Base-by-base conservation (phyloP, 2,797 vertebrate species). In the Channa striata region DNA sequence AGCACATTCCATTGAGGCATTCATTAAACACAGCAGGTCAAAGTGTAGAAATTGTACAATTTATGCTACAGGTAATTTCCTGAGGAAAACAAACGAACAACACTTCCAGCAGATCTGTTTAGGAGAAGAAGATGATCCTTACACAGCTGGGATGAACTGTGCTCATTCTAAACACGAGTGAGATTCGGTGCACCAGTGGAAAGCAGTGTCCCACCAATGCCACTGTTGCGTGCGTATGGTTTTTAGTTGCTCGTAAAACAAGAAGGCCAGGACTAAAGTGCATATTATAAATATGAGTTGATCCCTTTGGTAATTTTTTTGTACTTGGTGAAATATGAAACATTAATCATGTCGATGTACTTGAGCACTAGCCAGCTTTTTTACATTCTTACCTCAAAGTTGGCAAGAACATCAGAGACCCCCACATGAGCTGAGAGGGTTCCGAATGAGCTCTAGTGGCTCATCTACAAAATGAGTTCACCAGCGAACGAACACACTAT, bases 341-440 rank as follows among this genome's bases (percentile, higher is more conserved):
- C 30, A 56, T 64, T 9, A 58, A 57, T 63, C 20, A 39, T 30
- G 36, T 34, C 4, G 30, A 53, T 61, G 50, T 23, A 43, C 59
- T 64, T 30, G 43, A 72, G 58, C 54, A n/a, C 54, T 17, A 40
- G 59, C 78, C 71, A 78, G 63, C 59, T 82, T 77, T 58, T 66
- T 65, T 63, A 74, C 71, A 77, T 81, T 87, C 70, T 73, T 69
- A 37, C 39, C 33, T 37, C 23, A 49, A 54, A 59, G 50, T 52
- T 78, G 78, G 81, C 63, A 63, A 60, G 11, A 82, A 67, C 25
- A 56, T 20, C 49, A 46, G 14, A 43, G 52, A 52, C 36, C 52
- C 17, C 68, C 51, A 13, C 10, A 59, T 30, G 68, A 80, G 61
- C 60, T 40, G 49, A 65, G 60, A 68, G 68, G 25, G 33, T 37